Conservation (phyloP, 2,888 invertebrate species). For the Hoplodrina ambigua region DNA sequence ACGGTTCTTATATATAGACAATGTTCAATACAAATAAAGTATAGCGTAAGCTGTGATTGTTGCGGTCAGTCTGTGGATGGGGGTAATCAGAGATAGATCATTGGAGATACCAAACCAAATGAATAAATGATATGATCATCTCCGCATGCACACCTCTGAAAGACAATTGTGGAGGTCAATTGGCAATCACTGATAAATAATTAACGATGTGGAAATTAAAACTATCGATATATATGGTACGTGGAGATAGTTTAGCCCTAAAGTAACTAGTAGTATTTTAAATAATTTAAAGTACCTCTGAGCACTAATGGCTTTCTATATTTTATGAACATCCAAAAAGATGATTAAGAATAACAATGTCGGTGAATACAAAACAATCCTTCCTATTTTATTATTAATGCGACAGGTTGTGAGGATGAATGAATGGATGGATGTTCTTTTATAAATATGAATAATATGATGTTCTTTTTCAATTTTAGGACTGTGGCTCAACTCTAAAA, state of each 20-base stretch:
- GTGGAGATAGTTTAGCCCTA: background rate
- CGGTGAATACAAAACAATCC: no score
- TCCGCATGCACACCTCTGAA: no score
- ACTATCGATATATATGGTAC: background rate
- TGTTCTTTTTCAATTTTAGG: no score
- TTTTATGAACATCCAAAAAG: background rate
- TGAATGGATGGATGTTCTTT: no score
- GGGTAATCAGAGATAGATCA: background rate
- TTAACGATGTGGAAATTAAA: background rate
- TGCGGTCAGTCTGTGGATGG: background rate
- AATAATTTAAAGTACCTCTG: no score
- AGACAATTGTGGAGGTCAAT: conserved; percentile 8
- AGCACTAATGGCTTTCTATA: background rate
- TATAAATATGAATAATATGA: no score
- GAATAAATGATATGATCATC: background rate
- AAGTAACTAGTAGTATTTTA: background rate
- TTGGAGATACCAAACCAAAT: no score
- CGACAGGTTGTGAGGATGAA: no score
- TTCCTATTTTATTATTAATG: no score
- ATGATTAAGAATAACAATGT: background rate
- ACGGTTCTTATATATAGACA: background rate
- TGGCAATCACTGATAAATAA: conserved; percentile 1
- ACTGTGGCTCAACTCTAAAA: no score
- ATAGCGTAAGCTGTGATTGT: background rate
- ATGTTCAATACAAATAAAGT: background rate